Percentiles rank a stretch among this genome's conserved stretches.
phyloP scores from a whole-genome alignment of 2,797 vertebrate species.

The Xiphorhynchus erythropygius region DNA sequence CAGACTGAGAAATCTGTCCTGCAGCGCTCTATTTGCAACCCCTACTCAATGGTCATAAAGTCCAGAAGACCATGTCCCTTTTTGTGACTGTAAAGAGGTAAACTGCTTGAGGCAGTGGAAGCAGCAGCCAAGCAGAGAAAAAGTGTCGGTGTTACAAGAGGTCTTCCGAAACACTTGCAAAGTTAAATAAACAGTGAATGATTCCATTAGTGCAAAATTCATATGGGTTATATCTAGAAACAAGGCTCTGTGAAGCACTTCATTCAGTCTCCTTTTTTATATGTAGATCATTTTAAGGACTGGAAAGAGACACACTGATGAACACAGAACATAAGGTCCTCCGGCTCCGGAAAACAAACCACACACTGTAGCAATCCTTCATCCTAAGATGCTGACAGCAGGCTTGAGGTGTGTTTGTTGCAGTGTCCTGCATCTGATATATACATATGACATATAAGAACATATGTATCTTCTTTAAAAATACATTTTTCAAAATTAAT shows the following conservation, averaged over 20 bases:
- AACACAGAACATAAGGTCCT: neutral
- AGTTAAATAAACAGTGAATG: conserved; percentile 36
- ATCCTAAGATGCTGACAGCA: neutral
- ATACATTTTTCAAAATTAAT: conserved; percentile 7
- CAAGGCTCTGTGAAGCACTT: conserved; percentile 13
- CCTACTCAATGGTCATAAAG: neutral
- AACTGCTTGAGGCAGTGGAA: neutral
- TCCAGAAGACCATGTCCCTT: neutral
- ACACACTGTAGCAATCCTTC: neutral
- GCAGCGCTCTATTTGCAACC: neutral
- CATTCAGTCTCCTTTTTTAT: neutral
- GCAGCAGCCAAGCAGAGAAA: conserved; percentile 24
- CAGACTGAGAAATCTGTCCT: neutral
- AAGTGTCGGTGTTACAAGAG: neutral
- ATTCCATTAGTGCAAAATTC: conserved; percentile 34
- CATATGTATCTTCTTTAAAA: neutral
- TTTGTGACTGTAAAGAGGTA: neutral
- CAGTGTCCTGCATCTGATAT: neutral
- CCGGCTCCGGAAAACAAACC: neutral
- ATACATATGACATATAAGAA: neutral
- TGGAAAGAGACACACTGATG: neutral
- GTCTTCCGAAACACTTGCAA: conserved; percentile 45
- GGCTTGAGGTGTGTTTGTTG: neutral
- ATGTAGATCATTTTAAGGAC: neutral
- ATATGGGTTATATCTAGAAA: conserved; percentile 16